Base-by-base conservation (phyloP, 2,888 invertebrate species). In the Erpobdella octoculata region DNA sequence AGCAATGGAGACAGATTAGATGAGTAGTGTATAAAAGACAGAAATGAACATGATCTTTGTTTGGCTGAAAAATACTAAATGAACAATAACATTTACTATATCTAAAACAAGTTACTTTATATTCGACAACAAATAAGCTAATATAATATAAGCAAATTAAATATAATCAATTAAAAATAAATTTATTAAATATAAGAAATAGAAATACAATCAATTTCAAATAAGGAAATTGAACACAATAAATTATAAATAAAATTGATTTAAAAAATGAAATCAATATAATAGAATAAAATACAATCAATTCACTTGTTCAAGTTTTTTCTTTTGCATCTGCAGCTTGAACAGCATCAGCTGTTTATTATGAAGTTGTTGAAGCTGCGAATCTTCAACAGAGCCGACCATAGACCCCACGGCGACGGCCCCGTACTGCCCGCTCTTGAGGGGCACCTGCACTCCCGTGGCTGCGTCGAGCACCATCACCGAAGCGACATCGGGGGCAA, bases 251-350 rank as follows among this genome's bases (percentile, higher is more conserved):
- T 15, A 28, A 1, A 6, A 31, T 2, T 59, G 28, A 25, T 2
- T 3, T 21, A 62, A 62, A 62, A 5, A 21, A n/a, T n/a, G n/a
- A n/a, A n/a, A 62, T 28, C 9, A 31, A 31, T 62, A 62, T 33
- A 8, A 31, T 35, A 21, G 1, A 4, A 5, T 28, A 61, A 8
- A 61, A 61, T 33, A 28, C 1, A 53, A 1, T n/a, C 21, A n/a
- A n/a, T 4, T 41, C 6, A 67, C 67, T 25, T 69, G 79, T 72
- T 80, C 75, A 48, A 73, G 73, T 58, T 78, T 77, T 64, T 75
- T 74, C 37, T 74, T 74, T 64, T 77, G 77, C 64, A 78, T 76
- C 70, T 79, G 78, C 64, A 79, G 77, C 74, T 80, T 80, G n/a
- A 78, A 74, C 48, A 78, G 71, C 71, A 77, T 76, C 67, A 74